A percentile compares a stretch with the other conserved stretches of the same genome.
phyloP scores from a whole-genome alignment of 2,797 vertebrate genomes.

The Sebastolobus alascanus region DNA sequence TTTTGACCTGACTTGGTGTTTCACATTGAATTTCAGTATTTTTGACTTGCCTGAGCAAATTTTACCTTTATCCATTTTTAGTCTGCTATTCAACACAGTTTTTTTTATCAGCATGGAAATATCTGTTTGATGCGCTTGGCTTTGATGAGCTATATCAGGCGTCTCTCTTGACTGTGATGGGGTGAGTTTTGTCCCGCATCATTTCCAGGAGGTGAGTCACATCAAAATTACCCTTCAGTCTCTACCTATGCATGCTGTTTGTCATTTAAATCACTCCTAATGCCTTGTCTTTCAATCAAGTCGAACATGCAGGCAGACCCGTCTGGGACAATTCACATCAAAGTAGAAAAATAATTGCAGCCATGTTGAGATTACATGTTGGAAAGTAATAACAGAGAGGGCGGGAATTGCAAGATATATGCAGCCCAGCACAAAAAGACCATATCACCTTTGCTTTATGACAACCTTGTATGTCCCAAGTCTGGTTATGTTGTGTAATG shows the following conservation, averaged over 20 bases:
- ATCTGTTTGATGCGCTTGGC: constrained; percentile 27
- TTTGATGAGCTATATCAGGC: constrained; percentile 44
- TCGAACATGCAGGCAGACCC: neutral
- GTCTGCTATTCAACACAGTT: neutral
- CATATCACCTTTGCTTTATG: neutral
- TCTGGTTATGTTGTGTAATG: neutral
- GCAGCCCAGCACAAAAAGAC: neutral
- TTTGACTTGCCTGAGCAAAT: neutral
- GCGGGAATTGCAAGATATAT: neutral
- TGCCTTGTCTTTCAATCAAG: constrained; percentile 2
- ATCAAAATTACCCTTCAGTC: constrained; percentile 4
- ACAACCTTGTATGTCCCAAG: neutral
- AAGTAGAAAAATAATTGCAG: constrained; percentile 29
- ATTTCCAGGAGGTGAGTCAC: constrained; percentile 22
- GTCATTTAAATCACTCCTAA: constrained; percentile 8
- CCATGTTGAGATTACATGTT: constrained; percentile 10
- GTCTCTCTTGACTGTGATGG: constrained; percentile 3
- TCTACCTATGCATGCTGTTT: constrained; percentile 1
- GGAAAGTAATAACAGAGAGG: neutral
- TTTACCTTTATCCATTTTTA: neutral
- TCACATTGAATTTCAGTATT: neutral
- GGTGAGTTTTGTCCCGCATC: constrained; percentile 16
- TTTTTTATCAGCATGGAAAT: constrained; percentile 1
- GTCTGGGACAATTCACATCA: constrained; percentile 26
- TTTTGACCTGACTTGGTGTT: neutral